phyloP scores from a whole-genome alignment of 2,888 invertebrate species.

The Agrotis ipsilon region DNA sequence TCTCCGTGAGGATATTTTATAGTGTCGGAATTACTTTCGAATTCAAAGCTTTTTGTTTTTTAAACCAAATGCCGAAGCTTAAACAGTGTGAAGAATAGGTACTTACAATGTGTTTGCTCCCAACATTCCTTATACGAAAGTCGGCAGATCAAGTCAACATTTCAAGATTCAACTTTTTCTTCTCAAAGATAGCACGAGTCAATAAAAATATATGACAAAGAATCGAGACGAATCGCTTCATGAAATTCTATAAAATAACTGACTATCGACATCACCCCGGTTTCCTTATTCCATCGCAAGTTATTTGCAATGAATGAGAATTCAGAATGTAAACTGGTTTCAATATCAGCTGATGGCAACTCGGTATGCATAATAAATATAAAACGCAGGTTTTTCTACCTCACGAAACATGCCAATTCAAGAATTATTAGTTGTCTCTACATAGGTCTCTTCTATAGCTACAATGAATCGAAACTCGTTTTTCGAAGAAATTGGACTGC shows the following conservation, averaged over 20 bases:
- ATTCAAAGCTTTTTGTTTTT: slow-evolving; percentile 13
- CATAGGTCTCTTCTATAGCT: slow-evolving; percentile 72
- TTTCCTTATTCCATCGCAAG: slow-evolving; percentile 54
- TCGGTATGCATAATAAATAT: slow-evolving; percentile 83
- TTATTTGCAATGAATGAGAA: slow-evolving; percentile 78
- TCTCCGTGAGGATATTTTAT: slow-evolving; percentile 18
- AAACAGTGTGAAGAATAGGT: slow-evolving; percentile 14
- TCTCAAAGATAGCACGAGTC: slow-evolving; percentile 11
- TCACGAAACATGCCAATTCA: slow-evolving; percentile 76
- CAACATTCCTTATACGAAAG: slow-evolving; percentile 22
- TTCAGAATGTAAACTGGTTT: slow-evolving; percentile 79
- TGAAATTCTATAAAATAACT: slow-evolving; percentile 37
- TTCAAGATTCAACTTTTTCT: slow-evolving; percentile 28
- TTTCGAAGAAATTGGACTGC: slow-evolving; percentile 46
- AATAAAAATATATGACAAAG: slow-evolving; percentile 25
- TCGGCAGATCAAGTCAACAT: slow-evolving; percentile 11
- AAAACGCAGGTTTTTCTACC: slow-evolving; percentile 77
- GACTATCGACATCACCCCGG: slow-evolving; percentile 5
- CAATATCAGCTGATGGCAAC: slow-evolving; percentile 85
- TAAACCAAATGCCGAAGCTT: background rate
- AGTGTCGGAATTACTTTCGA: background rate
- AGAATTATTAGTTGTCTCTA: slow-evolving; percentile 75
- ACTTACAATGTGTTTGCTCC: slow-evolving; percentile 6
- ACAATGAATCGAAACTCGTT: slow-evolving; percentile 65
- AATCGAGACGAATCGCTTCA: slow-evolving; percentile 35